Base-by-base conservation (phyloP, 2,113 vertebrate species). In the Tachuris rubrigastra region DNA sequence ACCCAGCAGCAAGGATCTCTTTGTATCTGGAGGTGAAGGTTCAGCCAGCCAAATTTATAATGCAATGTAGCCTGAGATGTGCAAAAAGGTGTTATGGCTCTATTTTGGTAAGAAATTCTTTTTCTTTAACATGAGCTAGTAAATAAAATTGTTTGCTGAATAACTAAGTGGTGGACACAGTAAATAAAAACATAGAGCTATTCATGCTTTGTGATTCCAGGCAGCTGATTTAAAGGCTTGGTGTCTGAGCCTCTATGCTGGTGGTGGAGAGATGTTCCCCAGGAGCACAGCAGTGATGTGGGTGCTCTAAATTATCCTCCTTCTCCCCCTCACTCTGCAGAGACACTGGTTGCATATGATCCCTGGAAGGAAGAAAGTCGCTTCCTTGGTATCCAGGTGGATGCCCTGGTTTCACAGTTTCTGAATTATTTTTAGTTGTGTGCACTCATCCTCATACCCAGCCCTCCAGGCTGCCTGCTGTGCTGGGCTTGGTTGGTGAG, bases 101-200 rank as follows among this genome's bases (percentile, higher is more conserved):
- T 63, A 6, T 21, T 81, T 65, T 47, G 20, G 10, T 44, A 39
- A 31, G 44, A 65, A 81, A 47, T 8, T 3, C 13, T 31, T 74
- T 58, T 73, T 22, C 22, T 89, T 13, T 73, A 47, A 12, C 25
- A 25, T 23, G 10, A 73, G 8, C 21, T 81, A 30, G 7, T 27
- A 47, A 60, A 39, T 66, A 60, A 42, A 81, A 74, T 65, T 44
- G 55, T 80, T 72, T 50, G n/a, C 53, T 52, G 9, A 49, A 19
- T 56, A 65, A 31, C 6, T 18, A 86, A 56, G 17, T 8, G 4
- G 6, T 0, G 0, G 30, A 55, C 15, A 39, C 4, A 28, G 35
- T 60, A 74, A 77, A 74, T 52, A 62, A 69, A 77, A 73, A 4
- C n/a, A 21, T 2, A 10, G 13, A 39, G 22, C 18, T 63, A 25